Base-by-base conservation (phyloP, 2,113 vertebrate species). In the Phaethornis superciliosus region DNA sequence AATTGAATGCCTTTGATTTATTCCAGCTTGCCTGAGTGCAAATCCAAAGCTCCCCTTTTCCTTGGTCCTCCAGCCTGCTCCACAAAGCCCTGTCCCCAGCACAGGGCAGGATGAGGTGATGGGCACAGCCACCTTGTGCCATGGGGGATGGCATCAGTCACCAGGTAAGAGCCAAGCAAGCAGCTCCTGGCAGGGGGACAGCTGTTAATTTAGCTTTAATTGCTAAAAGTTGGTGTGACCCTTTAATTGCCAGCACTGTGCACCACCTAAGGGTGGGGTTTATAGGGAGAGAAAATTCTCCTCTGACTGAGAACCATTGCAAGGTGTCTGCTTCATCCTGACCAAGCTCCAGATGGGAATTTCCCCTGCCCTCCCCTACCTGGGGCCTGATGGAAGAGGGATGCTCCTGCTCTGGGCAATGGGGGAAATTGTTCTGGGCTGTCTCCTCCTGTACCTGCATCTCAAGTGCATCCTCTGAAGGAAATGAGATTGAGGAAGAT, bases 1-100 rank as follows among this genome's bases (percentile, higher is more conserved):
- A 90, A 89, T 88, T 95, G 95, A 96, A 96, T 95, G 91, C 88
- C 68, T 85, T 78, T 93, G 94, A 95, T 95, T 91, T 95, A 95
- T 95, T 90, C 64, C 85, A 33, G 64, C 55, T 68, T 90, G 81
- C 68, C 60, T 4, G 28, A 68, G 37, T 12, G 26, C 52, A 71
- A 64, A 90, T 46, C 59, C 17, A 5, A 76, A 76, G 67, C 30
- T 75, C 19, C 49, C 44, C 37, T 52, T 69, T 69, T 65, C 3
- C 44, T 67, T 12, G 62, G 74, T 47, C 79, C 64, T 88, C 85
- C 70, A 68, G 32, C 26, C 59, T 32, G 33, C 55, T 52, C 51
- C 80, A 30, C 24, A 30, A 20, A 67, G n/a, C n/a, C n/a, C n/a
- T 9, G 44, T 64, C 47, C 33, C 30, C 59, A 23, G 47, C 1